Evolutionary conservation across 2,888 invertebrate genomes (phyloP), one percentile per base, ranked within the genome.

Genomic region (Sicus ferrugineus): DNA sequence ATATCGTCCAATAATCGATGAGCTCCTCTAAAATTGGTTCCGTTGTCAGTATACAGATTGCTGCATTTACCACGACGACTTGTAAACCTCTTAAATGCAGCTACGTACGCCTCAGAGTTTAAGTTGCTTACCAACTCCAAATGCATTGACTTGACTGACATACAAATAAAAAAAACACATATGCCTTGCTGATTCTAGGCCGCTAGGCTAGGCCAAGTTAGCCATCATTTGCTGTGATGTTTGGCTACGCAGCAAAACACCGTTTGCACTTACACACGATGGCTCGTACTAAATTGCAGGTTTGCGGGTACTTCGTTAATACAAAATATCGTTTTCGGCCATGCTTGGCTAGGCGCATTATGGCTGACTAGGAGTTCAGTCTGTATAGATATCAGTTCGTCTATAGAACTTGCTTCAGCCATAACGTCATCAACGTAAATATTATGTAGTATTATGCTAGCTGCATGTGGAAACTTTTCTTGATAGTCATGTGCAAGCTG

Each of bases 271-370:
- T 65, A 9, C 64, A 64, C 0, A 68, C 70, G 0, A 73, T 6
- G 9, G 58, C 26, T 1, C 70, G 56, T n/a, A 73, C 70, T 6
- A 73, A 30, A 54, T 71, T 73, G 50, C 75, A 58, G 2, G 65
- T 50, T 28, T 30, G 21, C 21, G n/a, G 28, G 0, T 2, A 28
- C 23, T 21, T 64, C 52, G 11, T 64, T 31, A 6, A 64, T 34
- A 21, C 14, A 19, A 64, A 64, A 64, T 31, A 52, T 64, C 48
- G 64, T 52, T 64, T 52, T 64, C 2, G 64, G 64, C 64, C 64
- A 64, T 23, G 30, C 50, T 58, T 56, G 59, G 28, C 14, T 31
- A 30, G 50, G 63, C 30, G 26, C 2, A 65, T 19, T 11, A 56
- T n/a, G 64, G 64, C 21, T 52, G 31, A 3, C 42, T 16, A 14